These are phyloP conservation scores for Falco rusticolus DNA, from an alignment of 2,797 vertebrate species.

Conservation along the genomic window DNA sequence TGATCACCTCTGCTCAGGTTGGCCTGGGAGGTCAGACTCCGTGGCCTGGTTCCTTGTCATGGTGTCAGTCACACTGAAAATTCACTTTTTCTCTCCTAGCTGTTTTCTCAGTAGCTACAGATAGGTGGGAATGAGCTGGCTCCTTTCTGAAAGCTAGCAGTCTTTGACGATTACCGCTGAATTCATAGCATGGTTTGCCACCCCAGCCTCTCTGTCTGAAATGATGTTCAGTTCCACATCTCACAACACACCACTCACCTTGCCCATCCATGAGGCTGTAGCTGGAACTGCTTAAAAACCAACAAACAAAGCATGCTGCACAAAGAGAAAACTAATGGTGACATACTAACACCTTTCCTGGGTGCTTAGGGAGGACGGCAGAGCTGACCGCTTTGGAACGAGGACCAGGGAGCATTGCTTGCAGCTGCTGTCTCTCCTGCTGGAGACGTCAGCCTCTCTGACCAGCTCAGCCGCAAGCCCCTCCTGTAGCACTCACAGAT, in stretches of 20 bases:
- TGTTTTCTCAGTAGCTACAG: background rate
- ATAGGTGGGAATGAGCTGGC: background rate
- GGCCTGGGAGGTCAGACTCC: background rate
- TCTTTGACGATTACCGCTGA: background rate
- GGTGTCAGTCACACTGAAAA: background rate
- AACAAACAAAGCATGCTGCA: background rate
- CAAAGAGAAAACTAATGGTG: background rate
- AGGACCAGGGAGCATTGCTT: background rate
- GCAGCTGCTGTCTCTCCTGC: background rate
- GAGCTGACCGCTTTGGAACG: background rate
- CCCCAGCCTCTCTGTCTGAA: background rate
- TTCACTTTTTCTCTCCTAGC: background rate
- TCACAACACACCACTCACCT: background rate
- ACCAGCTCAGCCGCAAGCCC: background rate
- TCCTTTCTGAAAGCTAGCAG: background rate
- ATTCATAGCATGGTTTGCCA: background rate
- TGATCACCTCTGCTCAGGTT: background rate
- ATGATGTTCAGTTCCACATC: background rate
- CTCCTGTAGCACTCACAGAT: background rate
- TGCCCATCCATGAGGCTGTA: fast-evolving
- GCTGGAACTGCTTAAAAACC: background rate
- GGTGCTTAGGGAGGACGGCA: background rate
- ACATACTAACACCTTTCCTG: background rate
- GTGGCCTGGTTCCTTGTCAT: background rate
- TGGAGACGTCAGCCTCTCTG: background rate